Evolutionary conservation across 2,888 invertebrate species (phyloP), one percentile per base, ranked within the genome.

Genomic region (Halocaridina rubra): DNA sequence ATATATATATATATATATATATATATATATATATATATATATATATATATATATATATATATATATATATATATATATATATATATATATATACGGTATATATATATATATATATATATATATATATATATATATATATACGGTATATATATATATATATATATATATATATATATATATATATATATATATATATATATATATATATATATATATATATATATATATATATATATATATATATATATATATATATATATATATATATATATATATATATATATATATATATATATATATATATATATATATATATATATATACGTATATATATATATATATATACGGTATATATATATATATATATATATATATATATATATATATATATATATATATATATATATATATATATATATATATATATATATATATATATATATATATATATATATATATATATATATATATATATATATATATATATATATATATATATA

Each of bases 281-380:
- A 71, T 71, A 71, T 71, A 71, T 71, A 71, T 71, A 71, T 71
- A 71, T 71, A 71, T 71, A 71, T 71, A 71, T 71, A 71, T 30
- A 32, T 30, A 71, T 27, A 71, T 30, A 71, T 30, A 71, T 30
- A 71, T 3, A 67, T 67, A 67, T 67, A 29, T 67, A 5, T 0
- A 3, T 67, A 0, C 24, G 16, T 67, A 7, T 67, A 16, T 67
- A 13, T 16, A 67, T 67, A 67, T 67, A 67, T 67, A 67, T 64
- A 64, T 64, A 64, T 64, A 64, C 19, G n/a, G 13, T n/a, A 2
- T 53, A 8, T 53, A 53, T 53, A 53, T 53, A 53, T 53, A 53
- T 67, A 67, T 67, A 67, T 67, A 67, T 67, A 67, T 67, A 67
- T 67, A 67, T 67, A 67, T 67, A 67, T 67, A 5, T 67, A 67